These are phyloP conservation scores for Margarornis squamiger DNA, from an alignment of 2,797 vertebrate species.

Conservation along the genomic window DNA sequence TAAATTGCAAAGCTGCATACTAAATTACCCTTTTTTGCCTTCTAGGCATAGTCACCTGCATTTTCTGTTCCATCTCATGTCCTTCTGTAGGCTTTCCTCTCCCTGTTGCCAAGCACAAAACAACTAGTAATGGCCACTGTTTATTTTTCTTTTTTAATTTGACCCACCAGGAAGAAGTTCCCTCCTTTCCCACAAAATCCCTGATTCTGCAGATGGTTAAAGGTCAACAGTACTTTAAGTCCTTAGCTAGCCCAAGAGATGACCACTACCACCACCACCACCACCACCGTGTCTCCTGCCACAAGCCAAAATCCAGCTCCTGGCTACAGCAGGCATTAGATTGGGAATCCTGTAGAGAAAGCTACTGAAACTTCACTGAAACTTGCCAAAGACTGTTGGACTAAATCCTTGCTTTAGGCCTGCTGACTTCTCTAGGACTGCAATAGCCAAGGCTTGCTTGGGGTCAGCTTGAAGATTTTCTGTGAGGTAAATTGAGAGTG, in stretches of 20 bases:
- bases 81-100: background rate
- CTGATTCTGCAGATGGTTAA: background rate
- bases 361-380: background rate
- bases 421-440: background rate
- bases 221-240: background rate
- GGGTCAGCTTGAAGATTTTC: background rate
- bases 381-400: background rate
- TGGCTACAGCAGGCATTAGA: background rate
- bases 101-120: background rate
- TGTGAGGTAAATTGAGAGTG: fast-evolving
- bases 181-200: background rate
- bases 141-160: background rate
- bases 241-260: background rate
- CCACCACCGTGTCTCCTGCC: background rate
- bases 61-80: background rate
- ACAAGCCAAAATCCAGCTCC: background rate
- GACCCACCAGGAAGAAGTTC: background rate
- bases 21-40: background rate
- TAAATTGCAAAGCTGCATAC: background rate
- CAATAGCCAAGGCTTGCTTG: background rate
- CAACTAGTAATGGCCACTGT: background rate
- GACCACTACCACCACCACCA: background rate
- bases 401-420: background rate
- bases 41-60: conserved; percentile 1
- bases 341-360: background rate